phyloP scores from a whole-genome alignment of 1,140 invertebrate species.

The Aleiodes sp. region DNA sequence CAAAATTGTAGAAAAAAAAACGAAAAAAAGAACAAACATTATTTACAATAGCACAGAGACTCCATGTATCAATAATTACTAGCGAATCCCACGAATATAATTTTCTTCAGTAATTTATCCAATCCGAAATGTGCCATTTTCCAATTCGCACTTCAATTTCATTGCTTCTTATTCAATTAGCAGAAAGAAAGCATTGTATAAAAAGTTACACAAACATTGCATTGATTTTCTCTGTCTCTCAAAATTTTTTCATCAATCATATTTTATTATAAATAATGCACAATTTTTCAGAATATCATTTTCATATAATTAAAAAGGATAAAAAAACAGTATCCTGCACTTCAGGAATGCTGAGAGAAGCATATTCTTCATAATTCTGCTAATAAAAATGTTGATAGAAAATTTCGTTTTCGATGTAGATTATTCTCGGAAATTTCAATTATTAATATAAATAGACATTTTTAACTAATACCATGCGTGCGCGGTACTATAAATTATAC shows the following conservation, averaged over 20 bases:
- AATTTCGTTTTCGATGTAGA: too few species aligned
- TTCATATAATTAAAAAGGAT: neutral
- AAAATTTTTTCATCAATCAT: too few species aligned
- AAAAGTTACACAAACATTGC: neutral
- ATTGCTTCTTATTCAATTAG: neutral
- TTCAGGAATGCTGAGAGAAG: neutral
- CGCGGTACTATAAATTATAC: too few species aligned
- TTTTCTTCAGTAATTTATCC: neutral
- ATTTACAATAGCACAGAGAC: too few species aligned
- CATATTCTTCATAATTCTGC: neutral
- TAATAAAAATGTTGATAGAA: too few species aligned
- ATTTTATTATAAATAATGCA: neutral
- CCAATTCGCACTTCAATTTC: neutral
- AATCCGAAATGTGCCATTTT: neutral
- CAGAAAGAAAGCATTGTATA: neutral
- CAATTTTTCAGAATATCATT: neutral
- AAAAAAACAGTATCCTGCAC: too few species aligned
- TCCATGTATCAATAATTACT: too few species aligned
- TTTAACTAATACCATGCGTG: too few species aligned
- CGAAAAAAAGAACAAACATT: too few species aligned
- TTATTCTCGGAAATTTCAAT: too few species aligned
- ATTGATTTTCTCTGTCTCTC: neutral
- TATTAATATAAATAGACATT: too few species aligned
- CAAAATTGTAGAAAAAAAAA: neutral
- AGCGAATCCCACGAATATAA: too few species aligned